These are phyloP conservation scores for Chaetodon trifascialis DNA, from an alignment of 2,113 vertebrate species.

Conservation along the genomic window DNA sequence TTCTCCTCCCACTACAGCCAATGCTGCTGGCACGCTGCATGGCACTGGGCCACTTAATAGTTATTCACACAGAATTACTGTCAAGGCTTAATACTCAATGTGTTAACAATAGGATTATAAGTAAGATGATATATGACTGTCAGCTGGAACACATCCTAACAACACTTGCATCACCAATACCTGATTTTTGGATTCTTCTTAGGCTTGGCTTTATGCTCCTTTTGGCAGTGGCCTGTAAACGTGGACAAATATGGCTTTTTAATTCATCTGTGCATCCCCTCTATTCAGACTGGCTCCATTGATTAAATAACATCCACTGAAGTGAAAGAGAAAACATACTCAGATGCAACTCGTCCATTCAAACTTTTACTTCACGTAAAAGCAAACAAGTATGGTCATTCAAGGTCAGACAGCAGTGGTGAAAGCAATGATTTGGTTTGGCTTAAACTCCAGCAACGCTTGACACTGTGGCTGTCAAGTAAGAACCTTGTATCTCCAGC, in stretches of 20 bases:
- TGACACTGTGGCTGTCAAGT: background rate
- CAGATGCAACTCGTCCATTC: background rate
- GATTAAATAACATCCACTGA: background rate
- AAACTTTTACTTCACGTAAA: background rate
- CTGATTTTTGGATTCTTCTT: too few relatives aligned
- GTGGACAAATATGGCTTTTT: background rate
- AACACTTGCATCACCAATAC: background rate
- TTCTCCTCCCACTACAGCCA: constrained; percentile 33
- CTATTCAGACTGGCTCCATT: background rate
- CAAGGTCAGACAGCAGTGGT: too few relatives aligned
- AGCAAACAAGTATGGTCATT: background rate
- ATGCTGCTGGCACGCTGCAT: background rate
- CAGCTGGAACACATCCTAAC: background rate
- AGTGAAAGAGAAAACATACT: background rate
- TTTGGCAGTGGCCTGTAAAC: background rate
- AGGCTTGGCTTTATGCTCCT: background rate
- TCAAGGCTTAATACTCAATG: background rate
- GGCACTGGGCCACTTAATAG: background rate
- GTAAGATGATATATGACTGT: background rate
- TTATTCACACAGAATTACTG: background rate
- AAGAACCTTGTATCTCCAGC: background rate
- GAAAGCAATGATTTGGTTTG: background rate
- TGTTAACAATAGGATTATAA: background rate
- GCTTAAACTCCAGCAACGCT: background rate
- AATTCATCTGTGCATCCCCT: background rate